Evolutionary conservation across 2,797 vertebrate species (phyloP).

Genomic region (Diplodus sargus): DNA sequence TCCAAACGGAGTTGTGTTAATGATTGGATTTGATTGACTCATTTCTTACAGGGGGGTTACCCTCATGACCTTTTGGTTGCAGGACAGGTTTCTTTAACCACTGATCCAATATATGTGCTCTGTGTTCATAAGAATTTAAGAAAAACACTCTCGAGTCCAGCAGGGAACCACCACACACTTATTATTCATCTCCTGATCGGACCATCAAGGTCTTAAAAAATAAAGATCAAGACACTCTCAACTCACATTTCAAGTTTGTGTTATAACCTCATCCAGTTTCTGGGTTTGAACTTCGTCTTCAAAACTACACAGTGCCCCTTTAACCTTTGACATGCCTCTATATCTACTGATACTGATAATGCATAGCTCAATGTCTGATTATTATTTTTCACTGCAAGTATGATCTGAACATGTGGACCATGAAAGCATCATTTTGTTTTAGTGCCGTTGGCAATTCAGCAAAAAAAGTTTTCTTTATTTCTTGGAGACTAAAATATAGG

Average conservation of each 20-base stretch:
- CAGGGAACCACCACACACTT: constrained; percentile 1
- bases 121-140: not conserved
- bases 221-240: too few relatives aligned
- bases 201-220: not conserved
- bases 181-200: not conserved
- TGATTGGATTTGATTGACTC: constrained; percentile 6
- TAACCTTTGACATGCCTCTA: not conserved
- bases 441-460: not conserved
- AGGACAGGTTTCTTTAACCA: constrained; percentile 9
- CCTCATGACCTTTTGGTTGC: not conserved
- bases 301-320: too few relatives aligned
- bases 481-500: not conserved
- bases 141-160: constrained; percentile 17
- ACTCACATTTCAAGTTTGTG: too few relatives aligned
- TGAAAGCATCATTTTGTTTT: constrained; percentile 9
- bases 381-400: not conserved
- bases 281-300: too few relatives aligned
- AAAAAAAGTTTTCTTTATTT: not conserved
- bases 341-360: not conserved
- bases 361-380: not conserved
- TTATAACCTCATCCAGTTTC: too few relatives aligned
- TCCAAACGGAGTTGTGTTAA: not conserved
- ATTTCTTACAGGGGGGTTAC: not conserved
- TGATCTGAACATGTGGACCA: constrained; percentile 3
- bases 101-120: constrained; percentile 14